Evolutionary conservation across 2,113 vertebrate genomes (phyloP).

Genomic region (Felis chaus): DNA sequence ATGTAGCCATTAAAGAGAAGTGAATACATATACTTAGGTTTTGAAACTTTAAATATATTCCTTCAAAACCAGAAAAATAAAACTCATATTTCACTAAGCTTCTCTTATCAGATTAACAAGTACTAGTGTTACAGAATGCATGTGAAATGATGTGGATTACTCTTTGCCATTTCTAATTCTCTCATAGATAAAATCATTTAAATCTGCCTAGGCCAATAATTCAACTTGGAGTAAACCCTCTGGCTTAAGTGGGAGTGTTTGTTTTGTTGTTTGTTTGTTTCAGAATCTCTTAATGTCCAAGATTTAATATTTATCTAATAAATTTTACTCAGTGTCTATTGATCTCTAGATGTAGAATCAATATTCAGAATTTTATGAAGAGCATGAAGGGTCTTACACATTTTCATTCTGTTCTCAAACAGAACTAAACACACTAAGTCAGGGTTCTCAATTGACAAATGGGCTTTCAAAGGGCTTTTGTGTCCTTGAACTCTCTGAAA

Average conservation of each 20-base stretch:
- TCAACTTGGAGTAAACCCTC: background rate
- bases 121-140: background rate
- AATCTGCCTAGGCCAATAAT: background rate
- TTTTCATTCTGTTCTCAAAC: background rate
- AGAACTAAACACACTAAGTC: background rate
- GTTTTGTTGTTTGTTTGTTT: background rate
- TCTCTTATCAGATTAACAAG: background rate
- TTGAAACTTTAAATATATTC: slow-evolving; percentile 2
- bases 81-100: background rate
- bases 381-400: background rate
- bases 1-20: background rate
- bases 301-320: slow-evolving; percentile 16
- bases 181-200: background rate
- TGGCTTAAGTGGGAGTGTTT: background rate
- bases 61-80: background rate
- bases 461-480: background rate
- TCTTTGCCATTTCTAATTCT: background rate
- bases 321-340: background rate
- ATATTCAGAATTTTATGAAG: background rate
- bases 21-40: background rate
- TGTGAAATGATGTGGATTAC: background rate
- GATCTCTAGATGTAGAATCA: slow-evolving; percentile 15
- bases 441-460: background rate
- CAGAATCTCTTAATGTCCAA: background rate
- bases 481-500: background rate